phyloP scores from a whole-genome alignment of 2,888 invertebrate species.

The Microctonus hyperodae region DNA sequence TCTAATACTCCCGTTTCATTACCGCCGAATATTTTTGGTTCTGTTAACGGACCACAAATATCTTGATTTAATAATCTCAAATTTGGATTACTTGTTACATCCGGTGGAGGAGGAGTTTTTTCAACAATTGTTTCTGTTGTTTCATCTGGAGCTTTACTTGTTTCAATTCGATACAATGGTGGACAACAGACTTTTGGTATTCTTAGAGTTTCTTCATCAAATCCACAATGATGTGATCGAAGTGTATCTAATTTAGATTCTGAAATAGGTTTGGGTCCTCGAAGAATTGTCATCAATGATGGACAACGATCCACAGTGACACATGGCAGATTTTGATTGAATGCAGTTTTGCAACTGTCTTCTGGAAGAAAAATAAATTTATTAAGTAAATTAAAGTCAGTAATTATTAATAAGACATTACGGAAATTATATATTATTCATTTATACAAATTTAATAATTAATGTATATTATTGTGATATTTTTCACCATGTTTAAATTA shows the following conservation, averaged over 20 bases:
- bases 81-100: constrained; percentile 61
- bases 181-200: constrained; percentile 62
- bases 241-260: constrained; percentile 49
- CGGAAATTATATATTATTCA: too few species aligned
- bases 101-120: constrained; percentile 46
- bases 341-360: too few species aligned
- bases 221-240: constrained; percentile 63
- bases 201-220: constrained; percentile 58
- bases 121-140: not conserved
- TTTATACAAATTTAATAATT: too few species aligned
- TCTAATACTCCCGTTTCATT: constrained; percentile 69
- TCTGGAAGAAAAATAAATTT: constrained; percentile 39
- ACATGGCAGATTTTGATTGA: too few species aligned
- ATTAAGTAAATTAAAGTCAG: not conserved
- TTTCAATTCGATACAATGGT: not conserved
- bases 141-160: not conserved
- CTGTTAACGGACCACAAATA: constrained; percentile 68
- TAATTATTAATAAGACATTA: too few species aligned
- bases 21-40: constrained; percentile 70
- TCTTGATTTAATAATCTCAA: constrained; percentile 55
- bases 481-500: not conserved
- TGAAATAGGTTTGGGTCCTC: constrained; percentile 47
- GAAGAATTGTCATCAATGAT: constrained; percentile 51
- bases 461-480: not conserved
- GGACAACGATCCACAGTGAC: constrained; percentile 57